These are phyloP conservation scores for Oryzias melastigma DNA, from an alignment of 2,113 vertebrate genomes.

Conservation along the genomic window DNA sequence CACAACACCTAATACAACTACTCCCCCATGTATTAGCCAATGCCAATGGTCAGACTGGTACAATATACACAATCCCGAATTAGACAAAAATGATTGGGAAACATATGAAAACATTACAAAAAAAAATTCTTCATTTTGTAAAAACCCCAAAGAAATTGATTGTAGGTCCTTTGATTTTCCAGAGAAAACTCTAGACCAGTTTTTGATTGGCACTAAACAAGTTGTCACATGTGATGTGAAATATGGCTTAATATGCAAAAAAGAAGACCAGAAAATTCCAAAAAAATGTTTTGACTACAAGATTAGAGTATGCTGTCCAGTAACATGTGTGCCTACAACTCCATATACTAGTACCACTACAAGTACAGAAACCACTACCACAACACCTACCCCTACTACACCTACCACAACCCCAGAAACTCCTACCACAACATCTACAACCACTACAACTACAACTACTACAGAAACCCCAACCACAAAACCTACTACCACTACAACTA, in stretches of 20 bases:
- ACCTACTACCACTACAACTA: neutral
- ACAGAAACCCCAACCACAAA: neutral
- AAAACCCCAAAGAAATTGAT: slow-evolving; percentile 11
- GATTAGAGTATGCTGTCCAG: slow-evolving; percentile 50
- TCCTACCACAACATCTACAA: neutral
- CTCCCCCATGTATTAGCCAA: neutral
- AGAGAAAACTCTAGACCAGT: neutral
- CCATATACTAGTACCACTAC: neutral
- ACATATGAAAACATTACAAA: slow-evolving; percentile 60
- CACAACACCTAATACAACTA: neutral
- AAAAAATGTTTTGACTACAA: slow-evolving; percentile 45
- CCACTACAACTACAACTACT: neutral
- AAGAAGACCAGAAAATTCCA: slow-evolving; percentile 19
- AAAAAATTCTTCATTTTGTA: slow-evolving; percentile 15
- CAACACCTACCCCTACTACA: no score
- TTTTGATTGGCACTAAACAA: neutral
- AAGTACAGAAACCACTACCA: neutral
- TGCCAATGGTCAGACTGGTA: slow-evolving; percentile 62
- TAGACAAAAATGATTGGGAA: slow-evolving; percentile 54
- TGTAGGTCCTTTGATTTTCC: slow-evolving; percentile 17
- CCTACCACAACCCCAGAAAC: neutral
- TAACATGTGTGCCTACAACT: neutral
- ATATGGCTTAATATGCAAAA: slow-evolving; percentile 36
- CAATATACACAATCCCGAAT: slow-evolving; percentile 16
- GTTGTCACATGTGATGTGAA: slow-evolving; percentile 27